Base-by-base conservation (phyloP, 2,888 invertebrate species). In the Dryadula phaetusa region DNA sequence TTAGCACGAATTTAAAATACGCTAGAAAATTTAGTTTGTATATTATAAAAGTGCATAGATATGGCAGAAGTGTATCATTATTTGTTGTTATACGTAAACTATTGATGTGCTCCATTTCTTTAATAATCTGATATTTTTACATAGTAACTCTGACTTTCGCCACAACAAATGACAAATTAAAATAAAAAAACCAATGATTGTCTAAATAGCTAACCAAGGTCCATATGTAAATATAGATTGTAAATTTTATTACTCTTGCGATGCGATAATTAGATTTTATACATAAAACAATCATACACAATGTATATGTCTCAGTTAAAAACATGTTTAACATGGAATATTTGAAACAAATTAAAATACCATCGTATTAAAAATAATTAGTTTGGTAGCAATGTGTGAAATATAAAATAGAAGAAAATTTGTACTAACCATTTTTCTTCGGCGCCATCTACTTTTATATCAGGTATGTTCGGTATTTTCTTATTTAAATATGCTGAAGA, bases 391-490 rank as follows among this genome's bases (percentile, higher is more conserved):
- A 8, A 32, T 8, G 8, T 8, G 8, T 32, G 32, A 32, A 7
- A 5, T 7, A 42, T n/a, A 42, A 28, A 5, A 16, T 12, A 22
- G 1, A 6, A 42, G n/a, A 16, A 60, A 44, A 52, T 44, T 18
- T 14, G 34, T 73, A 86, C 94, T 94, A 86, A 97, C 98, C 98
- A 98, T 95, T 96, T 96, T 85, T 98, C 98, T 70, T 97, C 97
- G 42, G 96, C 96, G 16, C 97, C 97, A 75, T 98, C 98, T 79
- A 97, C 94, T 87, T 97, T 97, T 71, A 98, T 95, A 81, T 98
- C 98, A 1, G 98, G 97, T 82, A 98, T 97, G 83, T 97, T 97
- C 16, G 98, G 97, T 78, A 97, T 98, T 93, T 98, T 98, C 93
- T 98, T 98, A 86, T 98, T 98, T 76, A 98, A 94, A 88, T 98